Base-by-base conservation (phyloP, 1,140 invertebrate species). In the Hypsibius dujardini region DNA sequence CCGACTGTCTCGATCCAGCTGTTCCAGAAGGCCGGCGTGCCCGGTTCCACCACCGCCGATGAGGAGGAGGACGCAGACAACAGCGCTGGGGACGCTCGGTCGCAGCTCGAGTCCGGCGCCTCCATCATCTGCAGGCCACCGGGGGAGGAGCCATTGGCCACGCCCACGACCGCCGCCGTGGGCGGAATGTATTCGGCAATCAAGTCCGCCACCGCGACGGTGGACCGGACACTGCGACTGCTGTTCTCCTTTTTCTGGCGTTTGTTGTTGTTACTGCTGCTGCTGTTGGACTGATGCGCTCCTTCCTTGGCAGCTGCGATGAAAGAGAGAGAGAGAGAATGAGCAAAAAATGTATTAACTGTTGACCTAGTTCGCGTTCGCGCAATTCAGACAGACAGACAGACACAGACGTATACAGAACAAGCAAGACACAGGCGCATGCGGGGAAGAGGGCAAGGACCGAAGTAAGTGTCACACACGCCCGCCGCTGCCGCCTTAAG, bases 151-250 rank as follows among this genome's bases (percentile, higher is more conserved):
- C 12, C 42, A 12, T 15, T 45, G 62, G 12, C 62, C 3, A 7
- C 62, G 12, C 42, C 12, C 45, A 67, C 62, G 12, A 42, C 12
- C 45, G 62, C 12, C 42, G 45, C 62, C 12, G 12, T 45, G 3
- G 42, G 12, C 3, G 62, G 62, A 67, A 67, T 67, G 62, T 67
- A 67, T 42, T 67, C 62, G 62, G 12, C 42, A 42, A 67, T 67
- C 3, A 67, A 42, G 3, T 12, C 12, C 3, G 12, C 12, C 12
- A 67, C 62, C 45, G 62, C 12, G 12, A 67, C 62, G 12, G 62
- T 67, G 62, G 62, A 67, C 3, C 62, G 62, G 42, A 67, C 62
- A 12, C 12, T 7, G 12, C 62, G 62, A 67, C 62, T 12, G 12
- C 62, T 67, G 12, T 3, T 15, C 45, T 12, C 3, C 7, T 3